A percentile compares a stretch with the other conserved stretches of the same genome.
These are phyloP conservation scores for Acanthiza pusilla DNA, from an alignment of 2,797 vertebrate genomes.

Conservation along the genomic window DNA sequence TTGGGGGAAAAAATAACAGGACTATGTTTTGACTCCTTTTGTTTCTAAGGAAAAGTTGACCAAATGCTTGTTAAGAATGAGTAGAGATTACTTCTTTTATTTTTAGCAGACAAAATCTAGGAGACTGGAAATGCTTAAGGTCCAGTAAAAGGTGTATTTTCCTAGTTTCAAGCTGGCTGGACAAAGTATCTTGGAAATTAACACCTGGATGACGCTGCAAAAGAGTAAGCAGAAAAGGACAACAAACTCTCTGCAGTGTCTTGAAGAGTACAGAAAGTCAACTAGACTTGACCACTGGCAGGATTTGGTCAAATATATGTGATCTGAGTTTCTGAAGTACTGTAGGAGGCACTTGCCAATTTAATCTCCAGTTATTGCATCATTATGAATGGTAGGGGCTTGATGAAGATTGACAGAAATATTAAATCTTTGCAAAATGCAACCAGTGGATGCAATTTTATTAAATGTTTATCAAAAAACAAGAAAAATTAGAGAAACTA, in stretches of 20 bases:
- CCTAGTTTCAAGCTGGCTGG: neutral
- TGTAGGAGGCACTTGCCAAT: neutral
- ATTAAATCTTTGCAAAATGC: slow-evolving; percentile 2
- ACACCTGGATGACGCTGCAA: neutral
- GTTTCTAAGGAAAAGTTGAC: neutral
- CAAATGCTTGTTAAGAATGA: neutral
- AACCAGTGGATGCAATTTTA: neutral
- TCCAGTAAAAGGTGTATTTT: neutral
- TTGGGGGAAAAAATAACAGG: neutral
- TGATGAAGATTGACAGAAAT: slow-evolving; percentile 1
- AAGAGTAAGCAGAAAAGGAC: neutral
- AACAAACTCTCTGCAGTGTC: neutral
- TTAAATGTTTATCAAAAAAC: slow-evolving; percentile 16
- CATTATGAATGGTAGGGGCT: neutral
- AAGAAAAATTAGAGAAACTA: neutral
- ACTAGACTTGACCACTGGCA: neutral
- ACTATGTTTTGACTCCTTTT: neutral
- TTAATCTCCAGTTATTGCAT: neutral
- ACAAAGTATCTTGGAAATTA: neutral
- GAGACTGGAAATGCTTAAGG: neutral
- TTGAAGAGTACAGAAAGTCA: neutral
- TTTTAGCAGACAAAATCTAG: neutral
- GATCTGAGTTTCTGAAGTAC: neutral
- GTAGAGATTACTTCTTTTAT: neutral
- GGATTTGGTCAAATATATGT: neutral